phyloP scores from a whole-genome alignment of 2,797 vertebrate species.

The Lithobates sylvaticus region DNA sequence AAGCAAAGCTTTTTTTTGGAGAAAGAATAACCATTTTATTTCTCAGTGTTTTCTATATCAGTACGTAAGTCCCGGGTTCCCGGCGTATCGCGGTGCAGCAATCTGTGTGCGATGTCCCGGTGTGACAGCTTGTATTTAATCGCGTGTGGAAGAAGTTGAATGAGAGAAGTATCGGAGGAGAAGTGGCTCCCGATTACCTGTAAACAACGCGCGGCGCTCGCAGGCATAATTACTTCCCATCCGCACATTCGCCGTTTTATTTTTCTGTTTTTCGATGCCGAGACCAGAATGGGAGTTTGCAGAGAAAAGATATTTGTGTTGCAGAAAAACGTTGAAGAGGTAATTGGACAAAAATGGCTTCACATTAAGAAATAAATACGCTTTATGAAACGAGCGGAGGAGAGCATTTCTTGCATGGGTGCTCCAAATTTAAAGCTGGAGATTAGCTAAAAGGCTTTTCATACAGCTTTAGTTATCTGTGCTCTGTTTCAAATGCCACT shows the following conservation, averaged over 20 bases:
- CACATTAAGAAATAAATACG: conserved; percentile 1
- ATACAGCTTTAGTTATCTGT: too few species aligned
- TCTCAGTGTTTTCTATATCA: too few species aligned
- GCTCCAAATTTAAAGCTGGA: too few species aligned
- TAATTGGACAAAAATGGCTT: neutral
- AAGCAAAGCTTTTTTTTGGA: too few species aligned
- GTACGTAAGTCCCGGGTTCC: too few species aligned
- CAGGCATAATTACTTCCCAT: conserved; percentile 35
- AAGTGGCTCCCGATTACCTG: conserved; percentile 23
- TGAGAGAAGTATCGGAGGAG: conserved; percentile 5
- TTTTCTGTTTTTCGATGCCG: conserved; percentile 11
- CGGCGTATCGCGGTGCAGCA: too few species aligned
- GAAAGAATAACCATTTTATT: too few species aligned
- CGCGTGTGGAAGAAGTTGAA: neutral
- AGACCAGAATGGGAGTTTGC: conserved; percentile 7
- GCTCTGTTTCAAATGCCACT: too few species aligned
- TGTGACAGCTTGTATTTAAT: too few species aligned
- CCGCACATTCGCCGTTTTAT: neutral
- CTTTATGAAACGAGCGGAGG: neutral
- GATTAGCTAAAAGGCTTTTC: too few species aligned
- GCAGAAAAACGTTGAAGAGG: neutral
- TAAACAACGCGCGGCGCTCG: conserved; percentile 32
- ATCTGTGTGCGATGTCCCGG: too few species aligned
- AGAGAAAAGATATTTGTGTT: neutral
- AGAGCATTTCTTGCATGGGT: neutral